A percentile compares a stretch with the other conserved stretches of the same genome.
Evolutionary conservation across 2,797 vertebrate species (phyloP).

Genomic region (Loriculus beryllinus): DNA sequence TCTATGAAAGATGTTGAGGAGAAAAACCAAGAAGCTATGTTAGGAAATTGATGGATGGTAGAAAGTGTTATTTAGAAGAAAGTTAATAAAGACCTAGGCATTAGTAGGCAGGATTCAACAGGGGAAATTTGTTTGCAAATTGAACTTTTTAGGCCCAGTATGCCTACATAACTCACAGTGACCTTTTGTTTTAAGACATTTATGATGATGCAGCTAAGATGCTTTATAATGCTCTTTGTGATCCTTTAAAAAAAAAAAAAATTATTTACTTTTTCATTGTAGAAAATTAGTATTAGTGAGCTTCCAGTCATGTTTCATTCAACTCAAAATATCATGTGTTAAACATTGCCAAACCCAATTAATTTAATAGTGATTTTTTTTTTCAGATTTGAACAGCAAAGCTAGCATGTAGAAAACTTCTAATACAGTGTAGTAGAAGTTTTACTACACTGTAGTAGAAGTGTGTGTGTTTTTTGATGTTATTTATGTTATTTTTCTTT

Average conservation of each 20-base stretch:
- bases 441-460: not conserved
- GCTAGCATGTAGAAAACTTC: not conserved
- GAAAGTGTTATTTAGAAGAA: not conserved
- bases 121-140: not conserved
- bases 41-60: not conserved
- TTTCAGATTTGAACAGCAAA: not conserved
- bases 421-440: not conserved
- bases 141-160: not conserved
- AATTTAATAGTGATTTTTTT: not conserved
- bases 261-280: not conserved
- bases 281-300: not conserved
- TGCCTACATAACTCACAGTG: not conserved
- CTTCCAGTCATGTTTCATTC: not conserved
- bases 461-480: fast-evolving
- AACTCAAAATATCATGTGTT: not conserved
- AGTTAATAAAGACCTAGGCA: not conserved
- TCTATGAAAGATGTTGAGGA: not conserved
- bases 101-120: not conserved
- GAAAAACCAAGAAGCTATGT: not conserved
- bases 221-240: not conserved
- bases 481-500: not conserved
- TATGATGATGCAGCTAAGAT: not conserved
- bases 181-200: not conserved
- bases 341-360: not conserved
- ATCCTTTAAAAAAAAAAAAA: not conserved